Conservation (phyloP, 2,797 vertebrate genomes). For the Lates japonicus region DNA sequence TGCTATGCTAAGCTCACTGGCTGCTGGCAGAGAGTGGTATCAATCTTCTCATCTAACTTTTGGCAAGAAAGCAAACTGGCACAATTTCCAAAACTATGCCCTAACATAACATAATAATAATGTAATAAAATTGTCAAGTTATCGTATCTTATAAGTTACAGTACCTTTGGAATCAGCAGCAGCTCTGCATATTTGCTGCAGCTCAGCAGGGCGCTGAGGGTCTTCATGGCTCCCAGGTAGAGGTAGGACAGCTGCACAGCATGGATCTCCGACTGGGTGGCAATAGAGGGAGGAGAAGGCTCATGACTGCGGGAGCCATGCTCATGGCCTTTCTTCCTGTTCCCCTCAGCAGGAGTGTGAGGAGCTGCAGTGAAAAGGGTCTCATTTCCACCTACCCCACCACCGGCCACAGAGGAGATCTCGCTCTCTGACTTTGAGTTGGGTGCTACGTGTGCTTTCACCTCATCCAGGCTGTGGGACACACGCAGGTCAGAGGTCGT, state of each 20-base stretch:
- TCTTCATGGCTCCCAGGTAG: conserved; percentile 97
- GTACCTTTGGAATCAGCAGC: conserved; percentile 95
- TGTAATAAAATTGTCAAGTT: not conserved
- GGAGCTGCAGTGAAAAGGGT: conserved; percentile 71
- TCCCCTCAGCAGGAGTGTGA: conserved; percentile 84
- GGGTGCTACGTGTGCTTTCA: conserved; percentile 84
- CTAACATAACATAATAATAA: no score
- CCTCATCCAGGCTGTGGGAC: conserved; percentile 90
- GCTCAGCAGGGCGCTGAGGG: conserved; percentile 94
- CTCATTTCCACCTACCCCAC: conserved; percentile 73
- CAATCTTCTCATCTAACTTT: not conserved
- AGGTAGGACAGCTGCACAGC: conserved; percentile 97
- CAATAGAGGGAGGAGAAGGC: conserved; percentile 30
- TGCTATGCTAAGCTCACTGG: conserved; percentile 5
- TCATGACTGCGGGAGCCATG: conserved; percentile 89
- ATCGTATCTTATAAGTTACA: not conserved
- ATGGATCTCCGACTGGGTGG: conserved; percentile 91
- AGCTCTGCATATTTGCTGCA: conserved; percentile 98
- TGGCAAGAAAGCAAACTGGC: not conserved
- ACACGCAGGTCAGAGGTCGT: conserved; percentile 81
- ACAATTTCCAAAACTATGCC: not conserved
- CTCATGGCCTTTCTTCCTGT: conserved; percentile 91
- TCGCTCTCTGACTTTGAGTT: conserved; percentile 91
- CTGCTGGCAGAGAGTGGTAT: not conserved
- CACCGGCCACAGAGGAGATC: conserved; percentile 85